Evolutionary conservation across 2,113 vertebrate species (phyloP), one percentile per base, ranked within the genome.

Genomic region (Petroica traversi): DNA sequence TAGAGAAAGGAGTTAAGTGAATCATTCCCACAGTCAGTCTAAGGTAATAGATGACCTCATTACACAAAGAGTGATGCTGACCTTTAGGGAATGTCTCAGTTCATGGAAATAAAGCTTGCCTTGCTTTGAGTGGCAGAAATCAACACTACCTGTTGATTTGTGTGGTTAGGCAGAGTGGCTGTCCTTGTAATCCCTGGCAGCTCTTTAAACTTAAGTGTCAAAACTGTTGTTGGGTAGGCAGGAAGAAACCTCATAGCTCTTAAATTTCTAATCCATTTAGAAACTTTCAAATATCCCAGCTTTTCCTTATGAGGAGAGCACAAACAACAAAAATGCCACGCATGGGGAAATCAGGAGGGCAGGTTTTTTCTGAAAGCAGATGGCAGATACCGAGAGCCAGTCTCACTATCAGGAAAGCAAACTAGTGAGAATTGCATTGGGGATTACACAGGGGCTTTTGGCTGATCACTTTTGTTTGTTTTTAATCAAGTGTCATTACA

Each of bases 401-500:
- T 24, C 26, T 71, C 19, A 14, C n/a, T 69, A 55, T 61, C 26
- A 61, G 41, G 63, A 79, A 89, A 87, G 55, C 61, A 94, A 84
- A 88, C n/a, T 57, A 46, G 18, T 4, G 12, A 72, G 78, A 93
- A 92, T 48, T 58, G 38, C 34, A 34, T 85, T 68, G 72, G 81
- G 68, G 71, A 89, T 80, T 95, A 51, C 51, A 69, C 63, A 66
- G 48, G 34, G 75, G 48, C 52, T 81, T 91, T 43, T 55, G 48
- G 19, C 89, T 96, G 80, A 74, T 82, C 29, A 20, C 48, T 71
- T 93, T 72, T 79, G 67, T 87, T 89, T 95, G 72, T 2, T 97
- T 96, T 88, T 88, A 91, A 92, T 79, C 71, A 75, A 88, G 55
- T 69, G 29, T 88, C 55, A 58, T 95, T 76, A 52, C 58, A 13